phyloP scores from a whole-genome alignment of 2,113 vertebrate species.

The Sinocyclocheilus anophthalmus region DNA sequence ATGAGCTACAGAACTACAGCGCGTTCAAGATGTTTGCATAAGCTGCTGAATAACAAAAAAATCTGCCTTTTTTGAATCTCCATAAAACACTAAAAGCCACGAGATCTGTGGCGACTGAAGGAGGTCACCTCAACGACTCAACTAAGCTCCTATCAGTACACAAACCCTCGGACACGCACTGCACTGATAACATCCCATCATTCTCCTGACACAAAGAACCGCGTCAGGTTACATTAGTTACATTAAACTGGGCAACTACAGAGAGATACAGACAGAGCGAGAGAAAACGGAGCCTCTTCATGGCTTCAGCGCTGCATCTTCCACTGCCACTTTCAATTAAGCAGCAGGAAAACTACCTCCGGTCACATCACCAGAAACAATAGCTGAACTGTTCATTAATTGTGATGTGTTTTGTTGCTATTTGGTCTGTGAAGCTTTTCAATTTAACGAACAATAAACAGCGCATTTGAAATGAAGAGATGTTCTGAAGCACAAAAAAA shows the following conservation, averaged over 20 bases:
- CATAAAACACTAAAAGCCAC: background rate
- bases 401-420: background rate
- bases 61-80: background rate
- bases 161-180: conserved; percentile 10
- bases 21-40: background rate
- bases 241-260: conserved; percentile 52
- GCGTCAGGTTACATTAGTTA: conserved; percentile 52
- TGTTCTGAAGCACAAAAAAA: background rate
- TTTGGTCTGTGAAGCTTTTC: background rate
- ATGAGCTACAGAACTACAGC: background rate
- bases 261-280: conserved; percentile 28
- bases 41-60: background rate
- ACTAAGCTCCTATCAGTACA: conserved; percentile 6
- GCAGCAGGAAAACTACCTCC: background rate
- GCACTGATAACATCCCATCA: conserved; percentile 25
- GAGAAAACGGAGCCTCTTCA: background rate
- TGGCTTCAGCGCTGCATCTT: conserved; percentile 10
- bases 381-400: conserved; percentile 5
- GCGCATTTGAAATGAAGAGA: background rate
- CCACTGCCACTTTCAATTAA: conserved; percentile 35
- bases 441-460: conserved; percentile 3
- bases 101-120: conserved; percentile 9
- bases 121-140: background rate
- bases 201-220: conserved; percentile 45
- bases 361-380: conserved; percentile 23